These are phyloP conservation scores for Phrixothrix hirtus DNA, from an alignment of 2,888 invertebrate species.

Conservation along the genomic window DNA sequence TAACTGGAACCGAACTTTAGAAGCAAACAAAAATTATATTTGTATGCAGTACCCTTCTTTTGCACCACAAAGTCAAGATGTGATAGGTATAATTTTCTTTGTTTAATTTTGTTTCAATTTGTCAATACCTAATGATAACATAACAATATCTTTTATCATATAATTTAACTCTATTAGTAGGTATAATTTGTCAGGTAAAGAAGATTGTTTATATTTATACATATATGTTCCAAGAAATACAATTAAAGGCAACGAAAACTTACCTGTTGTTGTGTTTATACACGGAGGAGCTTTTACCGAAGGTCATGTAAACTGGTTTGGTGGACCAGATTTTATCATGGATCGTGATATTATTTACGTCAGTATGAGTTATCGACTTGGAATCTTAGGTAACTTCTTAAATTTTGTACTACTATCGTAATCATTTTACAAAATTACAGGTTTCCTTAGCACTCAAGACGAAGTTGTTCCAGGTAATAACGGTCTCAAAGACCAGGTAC, in stretches of 20 bases:
- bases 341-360: constrained; percentile 50
- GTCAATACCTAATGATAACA: too few relatives aligned
- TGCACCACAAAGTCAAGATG: background rate
- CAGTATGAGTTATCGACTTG: constrained; percentile 48
- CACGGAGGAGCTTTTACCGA: constrained; percentile 57
- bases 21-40: constrained; percentile 40
- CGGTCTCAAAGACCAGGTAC: constrained; percentile 51
- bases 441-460: constrained; percentile 52
- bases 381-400: constrained; percentile 41
- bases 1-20: constrained; percentile 39
- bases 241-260: constrained; percentile 48
- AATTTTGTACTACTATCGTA: constrained; percentile 5
- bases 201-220: constrained; percentile 69
- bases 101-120: background rate
- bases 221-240: constrained; percentile 62
- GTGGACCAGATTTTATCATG: constrained; percentile 55
- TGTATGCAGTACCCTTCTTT: constrained; percentile 38
- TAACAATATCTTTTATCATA: too few relatives aligned
- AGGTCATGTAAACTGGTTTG: constrained; percentile 53
- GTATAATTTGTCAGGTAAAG: constrained; percentile 64
- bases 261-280: constrained; percentile 56
- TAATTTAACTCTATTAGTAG: too few relatives aligned
- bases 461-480: constrained; percentile 49
- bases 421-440: constrained; percentile 28
- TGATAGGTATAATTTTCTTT: background rate